Evolutionary conservation across 1,140 invertebrate species (phyloP), one percentile per base, ranked within the genome.

Genomic region (Diplogasteroides magnus): DNA sequence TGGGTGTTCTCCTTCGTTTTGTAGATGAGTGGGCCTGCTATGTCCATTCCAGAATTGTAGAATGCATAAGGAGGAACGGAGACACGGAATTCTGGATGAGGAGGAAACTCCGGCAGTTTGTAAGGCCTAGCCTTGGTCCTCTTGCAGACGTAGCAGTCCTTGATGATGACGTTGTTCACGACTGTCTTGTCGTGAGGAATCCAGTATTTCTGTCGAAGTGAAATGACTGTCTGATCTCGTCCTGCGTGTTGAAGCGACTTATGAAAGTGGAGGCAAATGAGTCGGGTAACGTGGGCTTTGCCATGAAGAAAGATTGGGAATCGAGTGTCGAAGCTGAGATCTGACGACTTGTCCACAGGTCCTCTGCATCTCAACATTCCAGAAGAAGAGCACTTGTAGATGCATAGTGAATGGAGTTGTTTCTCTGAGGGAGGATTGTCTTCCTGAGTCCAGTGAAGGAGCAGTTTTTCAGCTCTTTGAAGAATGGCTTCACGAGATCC

Each of bases 41-140:
- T 69, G 69, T 69, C 67, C 27, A 71, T 14, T 2, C 69, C 69
- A 1, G 29, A 26, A 1, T 25, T 31, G 57, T 71, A 25, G 28
- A 71, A 71, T 1, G 69, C 31, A 14, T 23, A 23, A 2, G 27
- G 23, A 6, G 29, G 69, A 2, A 11, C 31, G 26, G 70, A 23
- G 11, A 19, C 19, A 6, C 37, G 6, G 6, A 19, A 6, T 11
- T 6, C 19, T 6, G 37, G 37, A 48, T 11, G 37, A 19, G 6
- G 6, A 19, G 37, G 37, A 19, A 48, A 48, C 37, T 48, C 37
- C 37, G 37, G 37, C 6, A 48, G 6, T 6, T 6, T 19, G 19
- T 48, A 48, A 6, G 37, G 37, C 6, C 6, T 48, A 6, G 37
- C 37, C 6, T 48, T 48, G 6, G 6, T 48, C 19, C 37, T 48